These are phyloP conservation scores for Sarcophilus harrisii DNA, from an alignment of 2,797 vertebrate species.

Conservation along the genomic window DNA sequence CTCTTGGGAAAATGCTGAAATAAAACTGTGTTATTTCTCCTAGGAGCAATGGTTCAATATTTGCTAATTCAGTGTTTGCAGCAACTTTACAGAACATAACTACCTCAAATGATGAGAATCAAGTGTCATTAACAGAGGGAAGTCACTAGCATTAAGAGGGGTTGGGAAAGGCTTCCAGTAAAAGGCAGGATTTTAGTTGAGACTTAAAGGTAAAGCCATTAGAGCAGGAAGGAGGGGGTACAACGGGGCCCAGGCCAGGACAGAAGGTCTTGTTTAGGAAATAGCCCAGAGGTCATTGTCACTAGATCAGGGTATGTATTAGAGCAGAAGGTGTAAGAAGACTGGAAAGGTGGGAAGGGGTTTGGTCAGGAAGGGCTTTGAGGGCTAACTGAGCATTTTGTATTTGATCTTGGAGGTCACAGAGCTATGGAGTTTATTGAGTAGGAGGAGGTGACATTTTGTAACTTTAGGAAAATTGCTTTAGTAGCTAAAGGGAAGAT, in stretches of 20 bases:
- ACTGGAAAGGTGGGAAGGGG: not conserved
- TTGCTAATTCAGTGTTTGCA: not conserved
- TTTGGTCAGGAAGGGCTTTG: not conserved
- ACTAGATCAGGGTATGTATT: not conserved
- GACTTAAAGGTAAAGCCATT: not conserved
- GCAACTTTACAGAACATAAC: not conserved
- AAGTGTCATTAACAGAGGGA: not conserved
- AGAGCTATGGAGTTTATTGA: not conserved
- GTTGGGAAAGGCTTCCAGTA: not conserved
- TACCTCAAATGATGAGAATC: not conserved
- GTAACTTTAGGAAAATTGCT: not conserved
- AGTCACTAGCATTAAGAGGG: not conserved
- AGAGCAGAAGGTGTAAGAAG: not conserved
- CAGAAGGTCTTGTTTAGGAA: not conserved
- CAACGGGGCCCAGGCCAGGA: not conserved
- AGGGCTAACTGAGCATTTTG: not conserved
- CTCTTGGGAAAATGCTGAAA: not conserved
- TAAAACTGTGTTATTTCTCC: not conserved
- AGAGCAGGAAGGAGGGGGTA: not conserved
- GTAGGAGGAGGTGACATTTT: not conserved
- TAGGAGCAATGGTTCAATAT: not conserved
- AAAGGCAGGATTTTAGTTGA: no score
- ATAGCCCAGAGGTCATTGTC: not conserved
- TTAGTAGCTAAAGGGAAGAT: not conserved
- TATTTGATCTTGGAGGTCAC: not conserved